phyloP scores from a whole-genome alignment of 1,140 invertebrate species.

The Steinernema khuongi region DNA sequence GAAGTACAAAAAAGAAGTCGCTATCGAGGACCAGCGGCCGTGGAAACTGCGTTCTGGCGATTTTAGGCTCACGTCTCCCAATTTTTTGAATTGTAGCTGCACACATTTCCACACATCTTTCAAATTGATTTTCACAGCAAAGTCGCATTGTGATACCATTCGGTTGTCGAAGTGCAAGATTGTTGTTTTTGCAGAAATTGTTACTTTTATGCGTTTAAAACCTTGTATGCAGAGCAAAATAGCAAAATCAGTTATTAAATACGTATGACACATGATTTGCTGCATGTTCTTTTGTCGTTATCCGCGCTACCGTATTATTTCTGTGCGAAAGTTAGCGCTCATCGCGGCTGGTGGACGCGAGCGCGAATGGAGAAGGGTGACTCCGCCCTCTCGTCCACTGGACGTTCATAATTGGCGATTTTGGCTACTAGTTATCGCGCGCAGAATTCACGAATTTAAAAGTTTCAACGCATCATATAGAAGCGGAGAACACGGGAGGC shows the following conservation, averaged over 20 bases:
- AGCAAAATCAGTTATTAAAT: too few relatives aligned
- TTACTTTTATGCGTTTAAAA: too few relatives aligned
- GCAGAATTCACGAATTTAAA: neutral
- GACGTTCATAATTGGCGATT: neutral
- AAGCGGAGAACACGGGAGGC: too few relatives aligned
- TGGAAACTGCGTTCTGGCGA: neutral
- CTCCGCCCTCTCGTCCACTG: neutral
- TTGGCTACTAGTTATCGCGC: neutral
- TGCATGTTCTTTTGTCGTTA: neutral
- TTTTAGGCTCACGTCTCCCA: constrained; percentile 10
- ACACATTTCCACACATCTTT: constrained; percentile 15
- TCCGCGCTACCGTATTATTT: neutral
- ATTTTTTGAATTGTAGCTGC: neutral
- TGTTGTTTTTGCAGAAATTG: neutral
- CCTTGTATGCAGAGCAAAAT: too few relatives aligned
- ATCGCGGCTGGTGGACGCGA: neutral
- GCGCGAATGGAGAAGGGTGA: constrained; percentile 2
- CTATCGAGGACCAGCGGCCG: neutral
- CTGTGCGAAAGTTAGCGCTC: neutral
- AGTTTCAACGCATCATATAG: too few relatives aligned
- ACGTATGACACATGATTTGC: too few relatives aligned
- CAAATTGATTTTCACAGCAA: neutral
- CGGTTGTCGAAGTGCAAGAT: neutral
- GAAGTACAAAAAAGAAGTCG: too few relatives aligned
- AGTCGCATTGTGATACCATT: neutral